Percentiles rank a stretch among this genome's conserved stretches.
phyloP scores from a whole-genome alignment of 92 coral and sea anemone species.

The Palythoa grandis region DNA sequence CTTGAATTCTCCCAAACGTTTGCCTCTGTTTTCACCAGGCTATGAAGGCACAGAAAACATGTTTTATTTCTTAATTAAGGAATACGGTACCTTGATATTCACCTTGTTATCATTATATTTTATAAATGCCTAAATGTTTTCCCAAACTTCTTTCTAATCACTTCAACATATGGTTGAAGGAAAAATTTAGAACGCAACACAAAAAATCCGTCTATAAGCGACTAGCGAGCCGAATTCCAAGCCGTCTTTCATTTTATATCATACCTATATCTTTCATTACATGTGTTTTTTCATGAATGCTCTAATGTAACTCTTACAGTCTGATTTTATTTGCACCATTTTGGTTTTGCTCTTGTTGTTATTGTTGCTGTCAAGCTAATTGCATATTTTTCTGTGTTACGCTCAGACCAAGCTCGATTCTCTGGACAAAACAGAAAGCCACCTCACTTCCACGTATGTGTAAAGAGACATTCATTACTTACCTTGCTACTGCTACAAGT shows the following conservation, averaged over 20 bases:
- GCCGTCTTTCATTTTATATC: background rate
- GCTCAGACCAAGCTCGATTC: conserved; percentile 35
- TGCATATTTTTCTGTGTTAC: background rate
- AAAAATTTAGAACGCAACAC: background rate
- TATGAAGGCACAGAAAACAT: too few relatives aligned
- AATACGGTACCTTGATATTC: too few relatives aligned
- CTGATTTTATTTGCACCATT: background rate
- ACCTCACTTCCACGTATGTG: conserved; percentile 18
- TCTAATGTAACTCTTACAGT: background rate
- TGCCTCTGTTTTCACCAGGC: too few relatives aligned
- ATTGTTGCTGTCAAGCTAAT: background rate
- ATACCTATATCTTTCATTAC: background rate
- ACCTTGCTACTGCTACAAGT: background rate
- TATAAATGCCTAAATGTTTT: background rate
- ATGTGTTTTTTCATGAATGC: background rate
- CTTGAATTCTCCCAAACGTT: too few relatives aligned
- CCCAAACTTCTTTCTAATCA: background rate
- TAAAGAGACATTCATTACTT: background rate
- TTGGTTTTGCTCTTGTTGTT: background rate
- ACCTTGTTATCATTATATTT: too few relatives aligned
- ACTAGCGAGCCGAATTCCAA: background rate
- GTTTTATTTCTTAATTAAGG: too few relatives aligned
- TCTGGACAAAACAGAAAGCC: conserved; percentile 22
- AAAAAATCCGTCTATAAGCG: background rate
- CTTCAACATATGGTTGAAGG: background rate